These are phyloP conservation scores for Apis laboriosa DNA, from an alignment of 1,140 invertebrate genomes.

Conservation along the genomic window DNA sequence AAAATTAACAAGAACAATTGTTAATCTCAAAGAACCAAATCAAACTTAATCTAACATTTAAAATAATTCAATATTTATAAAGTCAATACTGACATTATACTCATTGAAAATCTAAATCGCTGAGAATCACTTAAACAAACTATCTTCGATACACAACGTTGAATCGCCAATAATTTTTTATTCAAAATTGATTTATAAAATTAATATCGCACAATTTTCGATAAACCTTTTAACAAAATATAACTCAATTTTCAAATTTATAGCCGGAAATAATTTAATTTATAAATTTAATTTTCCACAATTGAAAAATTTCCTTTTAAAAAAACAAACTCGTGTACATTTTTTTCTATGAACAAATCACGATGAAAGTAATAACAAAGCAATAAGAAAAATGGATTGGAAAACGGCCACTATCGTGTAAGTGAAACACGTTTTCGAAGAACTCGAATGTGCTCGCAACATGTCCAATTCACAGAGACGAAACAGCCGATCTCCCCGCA, in stretches of 20 bases:
- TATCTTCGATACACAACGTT: neutral
- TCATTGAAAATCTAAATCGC: neutral
- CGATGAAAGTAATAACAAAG: neutral
- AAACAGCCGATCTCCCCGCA: constrained; percentile 63
- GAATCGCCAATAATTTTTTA: neutral
- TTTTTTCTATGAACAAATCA: neutral
- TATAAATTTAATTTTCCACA: too few species aligned
- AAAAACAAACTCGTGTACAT: too few species aligned
- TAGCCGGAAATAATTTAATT: too few species aligned
- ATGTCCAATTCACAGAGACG: constrained; percentile 21
- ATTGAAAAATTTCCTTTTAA: too few species aligned
- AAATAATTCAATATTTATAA: neutral
- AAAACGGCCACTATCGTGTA: neutral
- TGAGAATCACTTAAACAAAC: neutral
- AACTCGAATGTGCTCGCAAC: neutral
- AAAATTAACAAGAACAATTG: neutral
- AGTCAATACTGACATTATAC: neutral
- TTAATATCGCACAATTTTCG: neutral
- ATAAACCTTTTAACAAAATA: neutral
- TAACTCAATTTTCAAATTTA: neutral
- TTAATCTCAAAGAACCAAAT: neutral
- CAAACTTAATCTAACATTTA: neutral
- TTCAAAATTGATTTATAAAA: neutral
- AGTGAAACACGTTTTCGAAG: constrained; percentile 4
- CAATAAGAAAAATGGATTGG: too few species aligned